Evolutionary conservation across 2,113 vertebrate genomes (phyloP).

Genomic region (Nettapus auritus): DNA sequence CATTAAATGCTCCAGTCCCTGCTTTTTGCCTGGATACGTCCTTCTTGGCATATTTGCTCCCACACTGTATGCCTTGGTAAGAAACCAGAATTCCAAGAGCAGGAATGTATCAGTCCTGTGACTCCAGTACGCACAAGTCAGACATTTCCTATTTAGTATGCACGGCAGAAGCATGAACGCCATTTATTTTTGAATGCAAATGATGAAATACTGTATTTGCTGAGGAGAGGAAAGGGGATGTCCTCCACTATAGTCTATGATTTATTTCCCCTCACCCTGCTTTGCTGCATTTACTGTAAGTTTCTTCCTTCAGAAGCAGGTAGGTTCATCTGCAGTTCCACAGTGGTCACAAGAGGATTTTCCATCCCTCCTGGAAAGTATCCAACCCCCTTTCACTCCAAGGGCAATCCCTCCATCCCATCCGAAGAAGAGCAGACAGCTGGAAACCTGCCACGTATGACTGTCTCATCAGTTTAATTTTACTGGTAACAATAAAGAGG

Average conservation of each 20-base stretch:
- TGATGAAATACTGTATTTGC: conserved; percentile 5
- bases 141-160: conserved; percentile 30
- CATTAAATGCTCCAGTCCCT: not conserved
- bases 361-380: conserved; percentile 49
- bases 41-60: not conserved
- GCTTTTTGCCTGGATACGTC: not conserved
- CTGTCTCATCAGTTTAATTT: conserved; percentile 49
- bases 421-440: not conserved
- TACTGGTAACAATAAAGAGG: conserved; percentile 39
- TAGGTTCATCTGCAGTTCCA: conserved; percentile 29
- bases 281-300: not conserved
- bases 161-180: not conserved
- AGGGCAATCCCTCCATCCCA: not conserved
- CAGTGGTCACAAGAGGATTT: conserved; percentile 11
- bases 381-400: conserved; percentile 36
- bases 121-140: not conserved
- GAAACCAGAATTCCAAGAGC: not conserved
- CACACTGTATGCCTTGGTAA: not conserved
- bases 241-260: not conserved
- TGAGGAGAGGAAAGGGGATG: conserved; percentile 5
- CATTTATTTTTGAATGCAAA: conserved; percentile 12
- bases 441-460: conserved; percentile 54
- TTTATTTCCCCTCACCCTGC: conserved; percentile 22
- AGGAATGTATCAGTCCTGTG: not conserved
- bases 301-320: not conserved